Base-by-base conservation (phyloP, 37 sponge, comb jelly and placozoan genomes). In the Hormiphora californensis region DNA sequence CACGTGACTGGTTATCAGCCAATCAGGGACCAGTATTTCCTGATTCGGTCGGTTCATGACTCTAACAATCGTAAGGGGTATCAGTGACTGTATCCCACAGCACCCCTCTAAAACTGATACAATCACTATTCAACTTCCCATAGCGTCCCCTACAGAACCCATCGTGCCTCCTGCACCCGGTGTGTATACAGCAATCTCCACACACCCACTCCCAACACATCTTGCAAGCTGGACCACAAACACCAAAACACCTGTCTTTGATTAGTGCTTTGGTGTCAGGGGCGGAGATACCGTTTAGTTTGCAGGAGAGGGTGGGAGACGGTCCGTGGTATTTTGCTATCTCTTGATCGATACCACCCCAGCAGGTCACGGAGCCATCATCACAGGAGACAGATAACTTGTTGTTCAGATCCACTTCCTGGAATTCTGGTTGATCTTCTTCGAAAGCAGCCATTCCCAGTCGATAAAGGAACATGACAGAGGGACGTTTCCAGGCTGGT, bases 151-250 rank as follows among this genome's bases (percentile, higher is more conserved):
- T 31, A 32, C 68, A 65, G 39, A 65, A 65, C 35, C 7, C 21
- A 39, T 65, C 68, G 36, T 65, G 68, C 1, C 36, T 27, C 68
- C 7, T 17, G 19, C 68, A 65, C 36, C 68, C 68, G 27, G 39
- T 32, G 68, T 65, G 68, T 17, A 4, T 3, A 65, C 68, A 65
- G 68, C 68, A 65, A 19, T 65, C 68, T 30, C 68, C 68, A 65
- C 68, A 65, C 12, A 65, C 68, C 68, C 68, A 65, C 35, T 8
- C 7, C 68, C 68, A 65, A 39, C 68, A 65, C 7, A n/a, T n/a
- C n/a, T 7, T 25, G 68, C 68, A 65, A 1, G 68, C 7, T 30
- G 36, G 68, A 3, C 68, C 68, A 19, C 68, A 65, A 32, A 25
- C 36, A 17, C 68, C 68, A 4, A 31, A 31, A 65, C 68, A 65